Conservation (phyloP, 2,113 vertebrate genomes). For the Siniperca knerii region DNA sequence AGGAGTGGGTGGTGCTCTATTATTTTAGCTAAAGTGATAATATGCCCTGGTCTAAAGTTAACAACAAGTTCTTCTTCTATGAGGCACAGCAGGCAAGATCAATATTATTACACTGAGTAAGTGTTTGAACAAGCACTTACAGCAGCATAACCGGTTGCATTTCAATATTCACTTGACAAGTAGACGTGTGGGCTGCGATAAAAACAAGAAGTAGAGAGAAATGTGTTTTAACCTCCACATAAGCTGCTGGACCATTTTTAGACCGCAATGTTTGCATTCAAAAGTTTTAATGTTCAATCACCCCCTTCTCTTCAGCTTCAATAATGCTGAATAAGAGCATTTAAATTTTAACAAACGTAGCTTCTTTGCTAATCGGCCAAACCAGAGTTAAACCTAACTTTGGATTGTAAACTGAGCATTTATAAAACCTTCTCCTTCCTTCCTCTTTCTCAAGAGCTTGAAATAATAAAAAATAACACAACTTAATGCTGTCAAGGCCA, state of each 20-base stretch:
- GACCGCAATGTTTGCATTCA: rapidly evolving
- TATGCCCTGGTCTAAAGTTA: background rate
- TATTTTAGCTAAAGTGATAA: background rate
- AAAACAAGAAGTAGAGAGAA: background rate
- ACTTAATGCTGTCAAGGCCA: background rate
- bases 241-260: background rate
- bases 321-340: background rate
- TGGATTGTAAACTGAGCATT: background rate
- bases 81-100: background rate
- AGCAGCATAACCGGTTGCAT: background rate
- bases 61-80: background rate
- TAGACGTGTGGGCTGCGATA: background rate
- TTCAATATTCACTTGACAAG: background rate
- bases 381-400: background rate
- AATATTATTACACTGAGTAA: conserved; percentile 6
- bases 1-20: background rate
- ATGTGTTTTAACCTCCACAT: background rate
- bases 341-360: background rate
- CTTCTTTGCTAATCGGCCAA: background rate
- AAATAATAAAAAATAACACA: background rate
- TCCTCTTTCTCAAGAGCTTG: conserved; percentile 3
- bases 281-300: background rate
- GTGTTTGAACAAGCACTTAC: conserved; percentile 22
- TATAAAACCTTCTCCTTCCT: background rate
- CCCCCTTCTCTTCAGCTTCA: rapidly evolving